These are phyloP conservation scores for Sterrhoptilus dennistouni DNA, from an alignment of 2,113 vertebrate genomes.

Conservation along the genomic window DNA sequence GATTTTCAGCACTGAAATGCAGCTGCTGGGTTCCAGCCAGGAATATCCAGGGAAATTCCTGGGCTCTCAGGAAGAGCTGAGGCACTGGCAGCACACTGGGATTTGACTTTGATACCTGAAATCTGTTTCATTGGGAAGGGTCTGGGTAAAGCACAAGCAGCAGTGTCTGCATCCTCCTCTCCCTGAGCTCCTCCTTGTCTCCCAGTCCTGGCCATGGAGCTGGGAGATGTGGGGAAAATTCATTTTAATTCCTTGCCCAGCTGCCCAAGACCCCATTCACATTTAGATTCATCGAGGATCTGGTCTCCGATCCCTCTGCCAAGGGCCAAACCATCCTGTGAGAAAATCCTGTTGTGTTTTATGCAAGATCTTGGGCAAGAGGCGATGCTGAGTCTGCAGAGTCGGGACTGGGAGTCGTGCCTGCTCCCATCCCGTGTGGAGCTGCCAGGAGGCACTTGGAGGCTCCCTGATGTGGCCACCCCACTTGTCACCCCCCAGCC, in stretches of 20 bases:
- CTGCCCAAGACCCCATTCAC: neutral
- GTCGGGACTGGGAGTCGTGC: neutral
- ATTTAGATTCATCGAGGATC: accelerated
- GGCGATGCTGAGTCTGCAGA: neutral
- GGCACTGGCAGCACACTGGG: neutral
- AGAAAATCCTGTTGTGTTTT: neutral
- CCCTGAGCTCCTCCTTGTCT: neutral
- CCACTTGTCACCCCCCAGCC: neutral
- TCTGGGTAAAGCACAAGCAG: neutral
- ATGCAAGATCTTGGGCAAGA: conserved; percentile 13
- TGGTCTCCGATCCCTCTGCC: neutral
- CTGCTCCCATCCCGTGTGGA: neutral
- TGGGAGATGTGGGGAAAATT: neutral
- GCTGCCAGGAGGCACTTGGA: neutral
- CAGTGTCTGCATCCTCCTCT: neutral
- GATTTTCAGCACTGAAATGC: neutral
- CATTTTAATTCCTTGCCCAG: neutral
- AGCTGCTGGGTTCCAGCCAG: neutral
- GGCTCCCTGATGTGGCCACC: accelerated
- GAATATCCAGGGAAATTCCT: neutral
- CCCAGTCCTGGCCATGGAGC: neutral
- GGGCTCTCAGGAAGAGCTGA: neutral
- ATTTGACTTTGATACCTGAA: neutral
- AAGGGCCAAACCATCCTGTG: neutral
- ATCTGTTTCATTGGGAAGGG: neutral